Evolutionary conservation across 2,888 invertebrate species (phyloP), one percentile per base, ranked within the genome.

Genomic region (Nebria salina): DNA sequence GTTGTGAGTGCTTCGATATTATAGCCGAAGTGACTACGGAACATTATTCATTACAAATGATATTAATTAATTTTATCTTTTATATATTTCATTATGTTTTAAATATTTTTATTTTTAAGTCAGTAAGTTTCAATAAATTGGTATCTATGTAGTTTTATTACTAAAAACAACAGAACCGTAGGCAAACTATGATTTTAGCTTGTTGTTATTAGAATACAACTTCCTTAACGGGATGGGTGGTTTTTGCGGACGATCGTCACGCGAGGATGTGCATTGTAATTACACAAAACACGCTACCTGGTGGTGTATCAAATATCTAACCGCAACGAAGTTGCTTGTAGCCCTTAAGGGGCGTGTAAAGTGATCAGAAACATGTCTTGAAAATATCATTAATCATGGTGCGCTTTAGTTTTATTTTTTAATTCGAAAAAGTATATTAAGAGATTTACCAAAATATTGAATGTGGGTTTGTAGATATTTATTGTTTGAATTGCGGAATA

Each of bases 261-360:
- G 88, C 88, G 85, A 88, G 86, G 88, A 88, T 88, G 88, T 88
- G 88, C 88, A 88, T 88, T 88, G 87, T 87, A 87, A 88, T 88
- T 87, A 87, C 84, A 77, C 83, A 79, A 77, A 83, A 83, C 84
- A 83, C 83, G 82, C 82, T 54, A 26, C 72, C 26, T 26, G 42
- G 15, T 26, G 43, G 25, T 73, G 43, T 43, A 13, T 73, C 54
- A 54, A 54, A 54, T 54, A 54, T 13, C 54, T 11, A 54, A 54
- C 54, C 54, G 8, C 54, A 54, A 54, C 54, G 54, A 54, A 54
- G 11, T 54, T 54, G 54, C 7, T 54, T 13, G 4, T 11, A 8
- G 54, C 54, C 54, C 54, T 54, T 54, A 54, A 54, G 54, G 54
- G 7, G 54, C 54, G 8, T 54, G 8, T 54, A 54, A 54, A 54